Conservation (phyloP, 2,888 invertebrate species). For the Pterobdella sp. region DNA sequence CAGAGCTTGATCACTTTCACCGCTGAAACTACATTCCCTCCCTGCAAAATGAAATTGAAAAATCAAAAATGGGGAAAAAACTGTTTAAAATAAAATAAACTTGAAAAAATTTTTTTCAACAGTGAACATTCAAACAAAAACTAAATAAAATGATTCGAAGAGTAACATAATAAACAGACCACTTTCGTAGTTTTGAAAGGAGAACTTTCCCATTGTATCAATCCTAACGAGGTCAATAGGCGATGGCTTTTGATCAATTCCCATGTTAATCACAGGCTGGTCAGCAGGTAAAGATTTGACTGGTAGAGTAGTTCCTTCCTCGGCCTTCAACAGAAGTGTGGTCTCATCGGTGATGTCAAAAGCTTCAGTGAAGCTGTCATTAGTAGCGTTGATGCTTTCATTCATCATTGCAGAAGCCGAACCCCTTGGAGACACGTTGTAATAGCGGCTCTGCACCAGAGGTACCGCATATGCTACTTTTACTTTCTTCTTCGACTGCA, state of each 20-base stretch:
- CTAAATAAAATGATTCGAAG: too few species aligned
- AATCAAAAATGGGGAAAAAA: too few species aligned
- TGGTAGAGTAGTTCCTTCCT: constrained; percentile 43
- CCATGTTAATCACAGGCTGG: not conserved
- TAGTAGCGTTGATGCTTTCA: constrained; percentile 32
- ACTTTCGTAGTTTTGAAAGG: not conserved
- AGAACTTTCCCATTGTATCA: not conserved
- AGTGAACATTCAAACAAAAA: too few species aligned
- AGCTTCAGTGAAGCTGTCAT: constrained; percentile 51
- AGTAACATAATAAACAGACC: too few species aligned
- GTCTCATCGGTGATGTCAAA: constrained; percentile 65
- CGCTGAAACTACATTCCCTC: too few species aligned
- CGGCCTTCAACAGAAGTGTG: constrained; percentile 62
- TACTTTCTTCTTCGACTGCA: constrained; percentile 34
- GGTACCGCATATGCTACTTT: constrained; percentile 77
- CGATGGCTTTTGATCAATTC: not conserved
- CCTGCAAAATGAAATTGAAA: too few species aligned
- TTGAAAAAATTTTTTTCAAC: too few species aligned
- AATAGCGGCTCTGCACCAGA: constrained; percentile 40
- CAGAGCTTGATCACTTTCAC: too few species aligned
- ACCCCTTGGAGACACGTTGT: not conserved
- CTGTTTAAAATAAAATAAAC: too few species aligned
- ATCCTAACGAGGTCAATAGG: not conserved
- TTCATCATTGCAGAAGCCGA: not conserved
- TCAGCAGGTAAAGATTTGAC: constrained; percentile 8